Evolutionary conservation across 2,113 vertebrate genomes (phyloP), one percentile per base, ranked within the genome.

Genomic region (Rhombomys opimus): DNA sequence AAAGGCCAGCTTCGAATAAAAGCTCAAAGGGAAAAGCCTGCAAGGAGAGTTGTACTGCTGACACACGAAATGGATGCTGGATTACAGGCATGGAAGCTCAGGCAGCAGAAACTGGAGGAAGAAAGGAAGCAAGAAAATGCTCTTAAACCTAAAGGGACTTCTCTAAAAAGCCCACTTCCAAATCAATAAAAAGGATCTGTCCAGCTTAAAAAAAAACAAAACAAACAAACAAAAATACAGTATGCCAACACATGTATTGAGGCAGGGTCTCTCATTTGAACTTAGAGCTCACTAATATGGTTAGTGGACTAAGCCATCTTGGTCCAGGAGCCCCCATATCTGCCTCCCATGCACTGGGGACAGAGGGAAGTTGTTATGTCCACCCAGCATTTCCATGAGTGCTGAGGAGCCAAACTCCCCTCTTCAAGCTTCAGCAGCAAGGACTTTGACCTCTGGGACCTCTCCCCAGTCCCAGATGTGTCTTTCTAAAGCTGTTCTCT

Each of bases 101-200:
- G 73, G 85, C 97, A 97, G 91, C 98, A 98, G 17, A 96, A 98
- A 50, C 87, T 94, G 68, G 35, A 73, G 32, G 85, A 95, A 72
- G n/a, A 90, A 70, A 98, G 98, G 90, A 97, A 98, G 68, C 98
- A 97, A 90, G 98, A 98, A 94, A 98, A 98, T 23, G 95, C 98
- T 82, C 98, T 99, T 27, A 99, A 99, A 96, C 98, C 99, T 2
- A 99, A 99, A 98, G 99, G 99, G 86, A 94, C 95, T 72, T 91
- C 35, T 22, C 84, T 91, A 13, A 75, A 54, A 85, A 93, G 23
- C n/a, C 54, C 77, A 91, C 50, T 14, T 57, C 57, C 89, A 18
- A 72, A 57, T 94, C 93, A 96, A 75, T 98, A 96, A 97, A 95
- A 95, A 94, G 22, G 67, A 92, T 30, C 1, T 82, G 22, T 70